Base-by-base conservation (phyloP, 2,797 vertebrate species). In the Peromyscus eremicus region DNA sequence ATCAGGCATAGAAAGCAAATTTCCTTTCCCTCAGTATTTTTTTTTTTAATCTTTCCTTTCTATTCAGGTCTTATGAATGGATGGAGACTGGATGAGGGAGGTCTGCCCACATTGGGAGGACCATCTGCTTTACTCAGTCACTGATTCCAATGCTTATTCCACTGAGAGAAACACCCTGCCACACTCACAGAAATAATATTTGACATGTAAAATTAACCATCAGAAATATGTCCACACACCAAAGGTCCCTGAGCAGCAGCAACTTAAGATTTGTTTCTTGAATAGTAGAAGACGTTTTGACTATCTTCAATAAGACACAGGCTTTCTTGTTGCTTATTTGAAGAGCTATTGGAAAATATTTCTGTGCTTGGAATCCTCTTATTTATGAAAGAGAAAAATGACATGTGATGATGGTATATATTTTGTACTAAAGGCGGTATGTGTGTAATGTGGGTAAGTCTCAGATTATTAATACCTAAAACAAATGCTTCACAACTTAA, bases 401-500 rank as follows among this genome's bases (percentile, higher is more conserved):
- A 13, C 34, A 55, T 64, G 43, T 27, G 43, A 43, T 4, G 19
- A 83, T 91, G 55, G 68, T 71, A 17, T 89, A 37, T 64, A 70
- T 40, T 84, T 92, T 89, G 32, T 60, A 40, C n/a, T 66, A 49
- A 76, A 95, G 34, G 3, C 2, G 49, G 70, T n/a, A 87, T 60
- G 0, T 80, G 80, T 85, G 8, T 60, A 95, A 79, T 71, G 34
- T 11, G 62, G 25, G 70, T 86, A 82, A n/a, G 5, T 32, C 19
- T 40, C 71, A 71, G 37, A 85, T 83, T 86, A 64, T 93, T 95
- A 93, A 84, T 81, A 77, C 17, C 90, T 81, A n/a, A 46, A 84
- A 27, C 25, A 86, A 88, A 82, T 76, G 52, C 76, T 93, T 96
- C 49, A 91, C 57, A 92, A 52, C 37, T 57, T 92, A 77, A 96